Conservation (phyloP, 1,140 invertebrate species). For the Brachionus sp. region DNA sequence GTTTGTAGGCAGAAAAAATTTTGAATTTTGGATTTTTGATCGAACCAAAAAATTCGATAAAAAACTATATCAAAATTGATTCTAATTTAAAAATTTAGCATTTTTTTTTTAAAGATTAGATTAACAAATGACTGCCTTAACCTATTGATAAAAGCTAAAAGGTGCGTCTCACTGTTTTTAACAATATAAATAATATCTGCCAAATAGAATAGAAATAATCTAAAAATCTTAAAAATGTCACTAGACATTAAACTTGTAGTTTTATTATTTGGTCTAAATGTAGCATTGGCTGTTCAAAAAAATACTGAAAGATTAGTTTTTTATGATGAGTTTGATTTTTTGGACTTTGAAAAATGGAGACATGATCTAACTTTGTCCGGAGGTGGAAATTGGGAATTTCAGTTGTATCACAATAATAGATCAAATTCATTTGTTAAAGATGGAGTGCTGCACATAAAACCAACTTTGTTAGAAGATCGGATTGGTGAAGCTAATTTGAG, state of each 20-base stretch:
- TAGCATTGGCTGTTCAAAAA: not conserved
- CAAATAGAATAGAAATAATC: no score
- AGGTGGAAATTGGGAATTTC: constrained; percentile 72
- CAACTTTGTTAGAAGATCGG: constrained; percentile 40
- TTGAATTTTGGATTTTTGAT: no score
- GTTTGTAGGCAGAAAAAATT: no score
- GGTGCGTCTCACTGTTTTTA: not conserved
- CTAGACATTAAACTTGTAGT: not conserved
- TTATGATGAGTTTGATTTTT: constrained; percentile 65
- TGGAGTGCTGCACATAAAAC: constrained; percentile 64
- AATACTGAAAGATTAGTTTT: constrained; percentile 63
- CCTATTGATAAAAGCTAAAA: not conserved
- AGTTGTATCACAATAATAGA: constrained; percentile 66
- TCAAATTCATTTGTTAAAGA: constrained; percentile 64
- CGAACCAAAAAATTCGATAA: not conserved
- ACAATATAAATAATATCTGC: not conserved
- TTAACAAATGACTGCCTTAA: not conserved
- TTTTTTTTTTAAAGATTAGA: not conserved
- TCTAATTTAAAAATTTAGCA: not conserved
- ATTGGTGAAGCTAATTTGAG: not conserved
- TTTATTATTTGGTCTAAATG: not conserved
- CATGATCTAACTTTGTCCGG: constrained; percentile 68
- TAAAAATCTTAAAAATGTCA: not conserved
- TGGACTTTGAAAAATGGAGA: constrained; percentile 66
- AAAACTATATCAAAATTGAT: not conserved